Evolutionary conservation across 2,888 invertebrate species (phyloP), one percentile per base, ranked within the genome.

Genomic region (Chromoteleia sp.): DNA sequence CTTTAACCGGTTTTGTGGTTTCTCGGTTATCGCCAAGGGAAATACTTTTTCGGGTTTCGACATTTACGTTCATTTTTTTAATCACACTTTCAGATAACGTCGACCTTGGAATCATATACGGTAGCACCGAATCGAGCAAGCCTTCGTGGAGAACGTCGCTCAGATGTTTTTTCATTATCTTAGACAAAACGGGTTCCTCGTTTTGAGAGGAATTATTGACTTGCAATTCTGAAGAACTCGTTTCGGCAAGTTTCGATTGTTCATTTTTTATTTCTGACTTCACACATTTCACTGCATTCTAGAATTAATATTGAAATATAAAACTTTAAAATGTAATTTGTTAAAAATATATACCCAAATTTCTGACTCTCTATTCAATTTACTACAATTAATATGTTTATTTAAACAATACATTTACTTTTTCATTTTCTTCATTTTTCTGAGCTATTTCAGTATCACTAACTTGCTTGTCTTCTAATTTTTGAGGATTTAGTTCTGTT

Each of bases 91-190:
- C 92, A 63, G 94, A 94, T 83, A 93, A 88, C 81, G 93, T 90
- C 63, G 94, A 92, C 88, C 94, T 94, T 17, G 94, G 94, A 10
- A 95, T 93, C 83, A 97, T 93, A 87, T 96, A 96, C 0, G 97
- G 96, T 54, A 97, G 91, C 71, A 97, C 95, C 0, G 97, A 96
- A 92, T 97, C 97, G 56, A 97, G 91, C 77, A 97, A 93, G 8
- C 97, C 97, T 92, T 97, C 97, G 54, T 95, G 95, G 81, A 97
- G 93, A 0, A 97, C 94, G 92, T 96, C 92, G 83, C 94, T 93
- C 75, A 92, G 85, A 87, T 90, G 92, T 83, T 85, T 92, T 90
- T 92, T 92, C 87, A 91, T 87, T 19, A 88, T 77, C 74, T 86
- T 87, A 21, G 88, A 85, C 39, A 91, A 74, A 36, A 86, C 65